Conservation (phyloP, 2,888 invertebrate genomes). For the Tipula lateralis region DNA sequence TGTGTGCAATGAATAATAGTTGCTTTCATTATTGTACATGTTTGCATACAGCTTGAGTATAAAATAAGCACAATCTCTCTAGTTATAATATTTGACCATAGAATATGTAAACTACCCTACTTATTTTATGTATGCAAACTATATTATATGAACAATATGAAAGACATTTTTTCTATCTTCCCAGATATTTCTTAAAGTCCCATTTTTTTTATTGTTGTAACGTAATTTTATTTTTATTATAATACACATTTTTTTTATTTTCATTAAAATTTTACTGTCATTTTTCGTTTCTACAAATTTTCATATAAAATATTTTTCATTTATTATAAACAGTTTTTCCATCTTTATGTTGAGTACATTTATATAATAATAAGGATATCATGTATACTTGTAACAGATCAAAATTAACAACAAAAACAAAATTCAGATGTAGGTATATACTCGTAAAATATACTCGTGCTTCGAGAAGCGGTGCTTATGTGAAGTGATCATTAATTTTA, state of each 20-base stretch:
- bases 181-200: background rate
- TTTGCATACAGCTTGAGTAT: background rate
- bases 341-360: background rate
- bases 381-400: background rate
- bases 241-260: background rate
- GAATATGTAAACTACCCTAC: background rate
- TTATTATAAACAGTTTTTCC: background rate
- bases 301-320: background rate
- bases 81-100: background rate
- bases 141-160: background rate
- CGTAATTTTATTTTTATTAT: background rate
- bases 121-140: background rate
- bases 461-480: background rate
- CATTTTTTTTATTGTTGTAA: background rate
- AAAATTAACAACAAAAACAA: background rate
- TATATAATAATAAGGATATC: background rate
- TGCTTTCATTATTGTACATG: background rate
- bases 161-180: background rate
- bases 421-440: background rate
- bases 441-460: background rate
- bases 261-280: background rate
- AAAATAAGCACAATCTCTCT: background rate
- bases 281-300: background rate
- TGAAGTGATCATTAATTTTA: constrained; percentile 19
- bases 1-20: background rate